Conservation (phyloP, 2,888 invertebrate genomes). For the Cosmopolites sordidus region DNA sequence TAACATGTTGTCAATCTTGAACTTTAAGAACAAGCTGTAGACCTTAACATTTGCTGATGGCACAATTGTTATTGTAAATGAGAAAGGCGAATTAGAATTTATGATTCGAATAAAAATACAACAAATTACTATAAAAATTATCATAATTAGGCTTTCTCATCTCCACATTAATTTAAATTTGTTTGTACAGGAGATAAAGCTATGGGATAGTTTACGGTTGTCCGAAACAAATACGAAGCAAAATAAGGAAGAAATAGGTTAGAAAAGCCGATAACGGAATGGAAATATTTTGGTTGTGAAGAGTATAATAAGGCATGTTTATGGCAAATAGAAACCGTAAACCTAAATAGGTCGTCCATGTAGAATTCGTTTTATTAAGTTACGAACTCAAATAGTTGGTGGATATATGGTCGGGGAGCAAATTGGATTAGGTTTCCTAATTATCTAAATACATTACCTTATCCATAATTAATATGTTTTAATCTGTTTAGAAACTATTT, state of each 20-base stretch:
- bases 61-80: too few relatives aligned
- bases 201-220: constrained; percentile 25
- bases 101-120: too few relatives aligned
- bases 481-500: too few relatives aligned
- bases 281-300: constrained; percentile 41
- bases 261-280: constrained; percentile 27
- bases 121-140: too few relatives aligned
- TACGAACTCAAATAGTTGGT: constrained; percentile 12
- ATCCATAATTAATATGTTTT: too few relatives aligned
- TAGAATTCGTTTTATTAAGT: constrained; percentile 30
- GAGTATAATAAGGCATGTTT: constrained; percentile 47
- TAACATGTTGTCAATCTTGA: too few relatives aligned
- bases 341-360: constrained; percentile 40
- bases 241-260: constrained; percentile 22
- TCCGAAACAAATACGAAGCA: constrained; percentile 25
- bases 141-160: constrained; percentile 15
- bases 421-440: too few relatives aligned
- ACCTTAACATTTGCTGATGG: too few relatives aligned
- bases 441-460: too few relatives aligned
- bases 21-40: too few relatives aligned
- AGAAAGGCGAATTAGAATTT: too few relatives aligned
- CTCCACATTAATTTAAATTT: constrained; percentile 19
- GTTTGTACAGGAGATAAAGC: constrained; percentile 11
- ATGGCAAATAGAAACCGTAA: constrained; percentile 45
- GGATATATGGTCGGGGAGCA: too few relatives aligned